phyloP scores from a whole-genome alignment of 1,140 invertebrate genomes.

The Steinernema khuongi region DNA sequence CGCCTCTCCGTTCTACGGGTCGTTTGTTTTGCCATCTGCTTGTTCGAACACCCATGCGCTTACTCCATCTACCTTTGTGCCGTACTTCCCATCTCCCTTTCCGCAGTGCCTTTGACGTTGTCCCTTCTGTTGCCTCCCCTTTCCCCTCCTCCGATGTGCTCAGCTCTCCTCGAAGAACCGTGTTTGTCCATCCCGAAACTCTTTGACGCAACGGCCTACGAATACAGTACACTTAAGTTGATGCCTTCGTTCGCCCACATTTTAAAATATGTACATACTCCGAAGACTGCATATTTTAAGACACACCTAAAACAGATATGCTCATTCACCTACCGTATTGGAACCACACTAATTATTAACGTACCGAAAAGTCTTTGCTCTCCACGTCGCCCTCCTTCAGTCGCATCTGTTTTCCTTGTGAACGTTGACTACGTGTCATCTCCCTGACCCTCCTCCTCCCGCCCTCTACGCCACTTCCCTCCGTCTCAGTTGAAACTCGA shows the following conservation, averaged over 20 bases:
- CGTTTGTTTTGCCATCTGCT: conserved; percentile 14
- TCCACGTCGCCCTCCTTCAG: not conserved
- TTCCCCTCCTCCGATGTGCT: not conserved
- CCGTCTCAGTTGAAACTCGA: not conserved
- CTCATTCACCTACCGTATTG: not conserved
- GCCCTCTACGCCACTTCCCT: not conserved
- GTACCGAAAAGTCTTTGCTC: not conserved
- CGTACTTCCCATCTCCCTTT: not conserved
- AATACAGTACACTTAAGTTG: not conserved
- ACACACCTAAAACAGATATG: conserved; percentile 14
- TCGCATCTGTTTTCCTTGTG: conserved; percentile 15
- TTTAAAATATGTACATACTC: not conserved
- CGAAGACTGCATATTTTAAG: conserved; percentile 2
- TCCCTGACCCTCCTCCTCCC: not conserved
- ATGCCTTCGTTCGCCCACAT: not conserved
- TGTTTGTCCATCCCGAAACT: no score
- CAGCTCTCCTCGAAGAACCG: not conserved
- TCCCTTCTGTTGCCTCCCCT: not conserved
- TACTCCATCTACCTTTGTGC: conserved; percentile 1
- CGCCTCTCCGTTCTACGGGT: conserved; percentile 18
- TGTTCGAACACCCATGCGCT: conserved; percentile 17
- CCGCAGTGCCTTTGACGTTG: not conserved
- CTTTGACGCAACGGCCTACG: no score
- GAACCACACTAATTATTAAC: not conserved
- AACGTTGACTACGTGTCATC: not conserved